A percentile compares a stretch with the other conserved stretches of the same genome.
Evolutionary conservation across 2,888 invertebrate species (phyloP).

Genomic region (Nemapogon koenigi): DNA sequence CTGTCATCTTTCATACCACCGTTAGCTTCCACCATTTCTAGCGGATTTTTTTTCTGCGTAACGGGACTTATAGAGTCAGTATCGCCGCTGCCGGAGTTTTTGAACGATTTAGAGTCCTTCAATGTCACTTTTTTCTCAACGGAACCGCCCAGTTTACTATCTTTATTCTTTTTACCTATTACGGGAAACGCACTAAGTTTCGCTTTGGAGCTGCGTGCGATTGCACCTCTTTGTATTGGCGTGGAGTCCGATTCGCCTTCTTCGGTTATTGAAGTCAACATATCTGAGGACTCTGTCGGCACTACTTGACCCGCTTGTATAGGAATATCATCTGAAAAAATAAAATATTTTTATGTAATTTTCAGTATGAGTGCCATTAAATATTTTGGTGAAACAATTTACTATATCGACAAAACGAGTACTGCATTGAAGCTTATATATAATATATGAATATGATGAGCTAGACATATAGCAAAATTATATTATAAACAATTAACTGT

Average conservation of each 20-base stretch:
- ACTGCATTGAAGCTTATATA: no score
- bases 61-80: constrained; percentile 36
- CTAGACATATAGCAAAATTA: no score
- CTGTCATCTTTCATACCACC: constrained; percentile 56
- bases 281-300: constrained; percentile 59
- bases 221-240: constrained; percentile 57
- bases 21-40: constrained; percentile 44
- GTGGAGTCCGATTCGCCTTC: constrained; percentile 65
- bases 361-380: no score
- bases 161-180: constrained; percentile 69
- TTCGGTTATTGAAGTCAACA: constrained; percentile 72
- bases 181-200: constrained; percentile 68
- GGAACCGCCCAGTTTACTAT: constrained; percentile 30
- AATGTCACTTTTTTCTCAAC: constrained; percentile 50
- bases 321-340: constrained; percentile 83
- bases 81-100: constrained; percentile 51
- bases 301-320: constrained; percentile 77
- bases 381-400: no score
- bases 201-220: constrained; percentile 63
- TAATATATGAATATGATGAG: no score
- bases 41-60: constrained; percentile 44
- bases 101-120: constrained; percentile 54
- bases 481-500: no score
- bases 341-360: constrained; percentile 15
- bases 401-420: no score